Percentiles rank a stretch among this genome's conserved stretches.
phyloP scores from a whole-genome alignment of 2,113 vertebrate species.

The Thalassarche chlororhynchos region DNA sequence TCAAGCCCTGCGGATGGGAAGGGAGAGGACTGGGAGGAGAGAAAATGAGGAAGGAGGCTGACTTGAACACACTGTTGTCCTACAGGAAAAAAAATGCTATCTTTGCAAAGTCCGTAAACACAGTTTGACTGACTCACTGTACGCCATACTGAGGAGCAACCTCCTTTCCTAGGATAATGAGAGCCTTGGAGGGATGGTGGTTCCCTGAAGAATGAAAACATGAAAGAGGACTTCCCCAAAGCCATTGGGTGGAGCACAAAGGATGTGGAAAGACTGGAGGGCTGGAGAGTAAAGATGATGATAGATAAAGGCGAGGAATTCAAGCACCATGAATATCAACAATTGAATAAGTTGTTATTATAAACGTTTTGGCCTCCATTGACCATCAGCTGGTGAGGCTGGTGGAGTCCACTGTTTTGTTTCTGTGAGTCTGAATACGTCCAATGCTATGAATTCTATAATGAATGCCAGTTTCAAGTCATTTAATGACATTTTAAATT shows the following conservation, averaged over 20 bases:
- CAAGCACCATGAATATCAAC: conserved; percentile 29
- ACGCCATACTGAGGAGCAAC: neutral
- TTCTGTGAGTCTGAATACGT: neutral
- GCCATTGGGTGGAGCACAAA: conserved; percentile 56
- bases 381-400: neutral
- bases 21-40: conserved; percentile 11
- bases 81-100: conserved; percentile 51
- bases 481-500: neutral
- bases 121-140: conserved; percentile 50
- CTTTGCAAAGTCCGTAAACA: conserved; percentile 33
- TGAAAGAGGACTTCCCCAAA: conserved; percentile 66
- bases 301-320: conserved; percentile 28
- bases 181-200: neutral
- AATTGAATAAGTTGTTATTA: neutral
- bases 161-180: conserved; percentile 48
- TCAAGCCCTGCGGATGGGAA: neutral
- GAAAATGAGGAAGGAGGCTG: conserved; percentile 17
- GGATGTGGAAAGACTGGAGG: conserved; percentile 56
- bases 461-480: neutral
- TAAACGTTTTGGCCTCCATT: neutral
- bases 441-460: neutral
- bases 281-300: conserved; percentile 28
- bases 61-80: neutral
- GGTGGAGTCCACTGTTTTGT: neutral
- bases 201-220: conserved; percentile 54